Evolutionary conservation across 2,113 vertebrate species (phyloP).

Genomic region (Gavialis gangeticus): DNA sequence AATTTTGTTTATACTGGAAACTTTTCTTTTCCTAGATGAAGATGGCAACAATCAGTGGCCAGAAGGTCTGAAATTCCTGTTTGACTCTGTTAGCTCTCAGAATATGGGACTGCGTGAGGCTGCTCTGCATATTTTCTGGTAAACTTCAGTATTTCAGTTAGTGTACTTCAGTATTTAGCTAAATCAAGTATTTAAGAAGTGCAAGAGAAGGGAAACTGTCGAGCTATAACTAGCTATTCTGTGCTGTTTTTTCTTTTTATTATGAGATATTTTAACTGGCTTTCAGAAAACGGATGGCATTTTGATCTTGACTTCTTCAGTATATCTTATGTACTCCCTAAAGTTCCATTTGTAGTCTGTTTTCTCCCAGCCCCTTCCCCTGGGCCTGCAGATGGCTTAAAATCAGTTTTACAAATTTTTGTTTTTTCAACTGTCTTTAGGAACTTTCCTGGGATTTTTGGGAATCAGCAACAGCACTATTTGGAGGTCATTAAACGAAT

Average conservation of each 20-base stretch:
- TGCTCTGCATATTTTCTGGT: constrained; percentile 99
- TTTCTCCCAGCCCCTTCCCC: neutral
- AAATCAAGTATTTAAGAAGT: neutral
- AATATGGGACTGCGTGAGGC: constrained; percentile 91
- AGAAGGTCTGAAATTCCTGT: constrained; percentile 95
- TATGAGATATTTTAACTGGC: neutral
- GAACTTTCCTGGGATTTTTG: constrained; percentile 99
- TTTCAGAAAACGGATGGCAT: neutral
- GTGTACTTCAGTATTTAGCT: neutral
- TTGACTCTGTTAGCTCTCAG: constrained; percentile 96
- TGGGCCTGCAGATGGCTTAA: too few species aligned
- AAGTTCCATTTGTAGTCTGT: neutral
- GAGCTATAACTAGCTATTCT: neutral
- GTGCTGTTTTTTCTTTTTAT: too few species aligned
- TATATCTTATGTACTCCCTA: neutral
- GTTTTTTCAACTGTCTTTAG: constrained; percentile 70
- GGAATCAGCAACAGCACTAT: constrained; percentile 99
- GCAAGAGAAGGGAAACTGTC: neutral
- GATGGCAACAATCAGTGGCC: constrained; percentile 99
- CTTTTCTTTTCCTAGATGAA: constrained; percentile 84
- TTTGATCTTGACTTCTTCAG: neutral
- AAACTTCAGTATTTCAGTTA: neutral
- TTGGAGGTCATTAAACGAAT: constrained; percentile 98
- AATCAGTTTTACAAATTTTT: neutral
- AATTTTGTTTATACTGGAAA: neutral